Conservation (phyloP, 1,140 invertebrate species). For the Adelges cooleyi region DNA sequence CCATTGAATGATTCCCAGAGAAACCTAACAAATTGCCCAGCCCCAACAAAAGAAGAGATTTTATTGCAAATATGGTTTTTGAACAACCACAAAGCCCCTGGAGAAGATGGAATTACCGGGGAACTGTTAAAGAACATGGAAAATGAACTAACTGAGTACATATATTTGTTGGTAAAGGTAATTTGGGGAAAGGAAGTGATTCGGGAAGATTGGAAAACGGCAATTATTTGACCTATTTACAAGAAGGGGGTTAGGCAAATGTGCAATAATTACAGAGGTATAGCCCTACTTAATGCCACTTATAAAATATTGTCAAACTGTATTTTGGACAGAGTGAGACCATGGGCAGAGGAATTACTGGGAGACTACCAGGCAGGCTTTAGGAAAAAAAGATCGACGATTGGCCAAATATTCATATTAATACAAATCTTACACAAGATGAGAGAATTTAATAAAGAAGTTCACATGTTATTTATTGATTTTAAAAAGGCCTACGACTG, state of each 20-base stretch:
- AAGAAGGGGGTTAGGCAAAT: conserved; percentile 35
- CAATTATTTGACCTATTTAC: conserved; percentile 32
- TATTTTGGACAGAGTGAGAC: background rate
- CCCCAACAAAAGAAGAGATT: background rate
- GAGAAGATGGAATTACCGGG: background rate
- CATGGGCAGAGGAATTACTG: background rate
- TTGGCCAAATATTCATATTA: conserved; percentile 12
- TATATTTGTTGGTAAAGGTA: background rate
- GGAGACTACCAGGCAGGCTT: conserved; percentile 11
- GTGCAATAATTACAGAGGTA: conserved; percentile 34
- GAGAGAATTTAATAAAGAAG: conserved; percentile 14
- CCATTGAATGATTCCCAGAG: background rate
- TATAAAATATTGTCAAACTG: conserved; percentile 30
- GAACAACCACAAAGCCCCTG: conserved; percentile 17
- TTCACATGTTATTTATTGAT: conserved; percentile 4
- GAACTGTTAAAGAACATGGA: background rate
- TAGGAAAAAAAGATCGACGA: conserved; percentile 5
- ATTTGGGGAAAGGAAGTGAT: conserved; percentile 29
- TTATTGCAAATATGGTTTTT: conserved; percentile 26
- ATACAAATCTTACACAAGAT: background rate
- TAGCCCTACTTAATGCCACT: conserved; percentile 26
- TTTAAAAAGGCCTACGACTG: conserved; percentile 28
- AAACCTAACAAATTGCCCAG: background rate
- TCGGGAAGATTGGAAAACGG: conserved; percentile 33
- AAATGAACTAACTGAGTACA: background rate